These are phyloP conservation scores for Microplitis deprimator DNA, from an alignment of 2,888 invertebrate species.

Conservation along the genomic window DNA sequence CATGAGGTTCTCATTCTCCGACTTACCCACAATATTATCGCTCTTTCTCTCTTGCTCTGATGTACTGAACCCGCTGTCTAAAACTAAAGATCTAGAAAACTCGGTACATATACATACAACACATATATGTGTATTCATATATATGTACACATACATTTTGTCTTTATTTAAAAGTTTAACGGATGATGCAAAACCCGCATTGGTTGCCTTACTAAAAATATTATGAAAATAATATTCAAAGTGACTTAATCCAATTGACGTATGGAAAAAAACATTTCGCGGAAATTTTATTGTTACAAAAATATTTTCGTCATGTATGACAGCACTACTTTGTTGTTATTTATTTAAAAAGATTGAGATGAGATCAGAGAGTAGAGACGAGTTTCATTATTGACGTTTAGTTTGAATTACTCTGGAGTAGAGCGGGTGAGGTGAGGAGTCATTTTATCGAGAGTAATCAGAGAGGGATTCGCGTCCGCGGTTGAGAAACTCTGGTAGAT, in stretches of 20 bases:
- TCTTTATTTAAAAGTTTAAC: constrained; percentile 1
- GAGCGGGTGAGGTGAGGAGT: too few species aligned
- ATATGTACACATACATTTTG: neutral
- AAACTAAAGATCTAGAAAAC: constrained; percentile 4
- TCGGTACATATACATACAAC: constrained; percentile 27
- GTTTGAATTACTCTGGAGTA: too few species aligned
- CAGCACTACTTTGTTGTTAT: too few species aligned
- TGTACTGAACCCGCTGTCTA: neutral
- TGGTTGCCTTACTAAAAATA: neutral
- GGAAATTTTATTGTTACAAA: neutral
- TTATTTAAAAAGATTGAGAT: too few species aligned
- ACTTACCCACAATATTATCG: neutral
- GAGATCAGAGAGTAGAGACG: too few species aligned
- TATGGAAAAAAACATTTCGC: neutral
- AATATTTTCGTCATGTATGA: neutral
- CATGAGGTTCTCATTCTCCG: constrained; percentile 47
- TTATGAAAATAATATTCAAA: neutral
- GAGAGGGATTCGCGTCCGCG: neutral
- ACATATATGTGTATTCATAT: too few species aligned
- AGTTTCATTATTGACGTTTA: too few species aligned
- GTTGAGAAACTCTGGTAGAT: neutral
- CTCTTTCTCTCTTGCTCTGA: constrained; percentile 29
- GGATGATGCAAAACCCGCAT: constrained; percentile 21
- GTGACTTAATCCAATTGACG: neutral
- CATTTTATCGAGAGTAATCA: too few species aligned